Percentiles rank a stretch among this genome's conserved stretches.
Evolutionary conservation across 2,888 invertebrate genomes (phyloP).

Genomic region (Rhingia campestris): DNA sequence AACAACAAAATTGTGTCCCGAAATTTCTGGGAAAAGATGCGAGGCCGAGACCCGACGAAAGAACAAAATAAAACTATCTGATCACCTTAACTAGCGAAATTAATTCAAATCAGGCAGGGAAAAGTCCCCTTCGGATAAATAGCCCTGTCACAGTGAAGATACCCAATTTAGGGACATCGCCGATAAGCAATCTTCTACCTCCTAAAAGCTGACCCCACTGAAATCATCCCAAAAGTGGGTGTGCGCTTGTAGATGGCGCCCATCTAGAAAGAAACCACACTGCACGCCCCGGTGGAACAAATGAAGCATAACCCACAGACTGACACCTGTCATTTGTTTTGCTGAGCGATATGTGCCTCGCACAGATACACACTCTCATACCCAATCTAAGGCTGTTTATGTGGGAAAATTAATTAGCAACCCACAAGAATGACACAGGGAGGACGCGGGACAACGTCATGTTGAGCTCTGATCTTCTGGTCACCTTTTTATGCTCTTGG

Average conservation of each 20-base stretch:
- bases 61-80: constrained; percentile 32
- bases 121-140: constrained; percentile 44
- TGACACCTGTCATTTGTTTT: constrained; percentile 74
- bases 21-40: constrained; percentile 60
- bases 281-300: constrained; percentile 31
- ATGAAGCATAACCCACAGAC: constrained; percentile 70
- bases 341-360: constrained; percentile 55
- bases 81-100: constrained; percentile 66
- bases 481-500: constrained; percentile 28
- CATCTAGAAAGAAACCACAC: constrained; percentile 15
- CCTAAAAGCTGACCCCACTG: constrained; percentile 18
- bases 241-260: constrained; percentile 54
- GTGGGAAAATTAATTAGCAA: constrained; percentile 72
- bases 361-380: constrained; percentile 7
- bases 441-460: constrained; percentile 45
- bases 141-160: constrained; percentile 53
- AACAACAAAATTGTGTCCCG: constrained; percentile 19
- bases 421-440: constrained; percentile 17
- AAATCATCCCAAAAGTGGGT: constrained; percentile 35
- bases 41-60: background rate
- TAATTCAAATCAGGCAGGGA: constrained; percentile 62
- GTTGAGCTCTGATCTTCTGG: background rate
- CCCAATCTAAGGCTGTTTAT: constrained; percentile 33
- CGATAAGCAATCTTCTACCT: constrained; percentile 47
- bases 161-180: constrained; percentile 41